A percentile compares a stretch with the other conserved stretches of the same genome.
These are phyloP conservation scores for Platycercus adscitus DNA, from an alignment of 2,113 vertebrate species.

Conservation along the genomic window DNA sequence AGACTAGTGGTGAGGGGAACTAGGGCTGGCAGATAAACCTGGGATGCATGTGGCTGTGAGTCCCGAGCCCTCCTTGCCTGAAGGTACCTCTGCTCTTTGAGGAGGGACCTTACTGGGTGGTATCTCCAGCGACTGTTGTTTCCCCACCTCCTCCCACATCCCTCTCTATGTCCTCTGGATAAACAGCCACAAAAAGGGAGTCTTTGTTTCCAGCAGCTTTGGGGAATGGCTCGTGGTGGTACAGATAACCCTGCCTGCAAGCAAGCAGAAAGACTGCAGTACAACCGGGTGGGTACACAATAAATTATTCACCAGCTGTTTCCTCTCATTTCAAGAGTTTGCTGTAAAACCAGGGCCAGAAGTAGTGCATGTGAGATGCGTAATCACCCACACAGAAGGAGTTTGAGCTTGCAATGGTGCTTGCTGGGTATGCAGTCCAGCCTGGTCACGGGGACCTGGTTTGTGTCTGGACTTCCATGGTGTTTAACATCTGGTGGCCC, in stretches of 20 bases:
- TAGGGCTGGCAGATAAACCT: not conserved
- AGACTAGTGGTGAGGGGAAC: not conserved
- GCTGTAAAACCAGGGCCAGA: not conserved
- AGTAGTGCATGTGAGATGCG: not conserved
- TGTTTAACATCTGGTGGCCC: not conserved
- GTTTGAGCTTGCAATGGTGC: not conserved
- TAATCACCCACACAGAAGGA: not conserved
- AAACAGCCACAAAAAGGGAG: conserved; percentile 33
- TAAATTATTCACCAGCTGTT: conserved; percentile 44
- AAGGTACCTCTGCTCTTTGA: not conserved
- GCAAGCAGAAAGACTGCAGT: not conserved
- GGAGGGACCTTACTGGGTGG: not conserved
- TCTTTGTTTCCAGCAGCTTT: conserved; percentile 22
- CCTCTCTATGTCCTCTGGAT: not conserved
- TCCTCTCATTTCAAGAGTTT: not conserved
- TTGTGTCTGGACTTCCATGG: not conserved
- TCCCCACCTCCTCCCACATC: not conserved
- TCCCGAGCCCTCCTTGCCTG: not conserved
- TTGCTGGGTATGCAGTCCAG: not conserved
- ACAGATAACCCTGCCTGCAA: conserved; percentile 27
- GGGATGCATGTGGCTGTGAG: not conserved
- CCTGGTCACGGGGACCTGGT: not conserved
- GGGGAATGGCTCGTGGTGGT: conserved; percentile 45
- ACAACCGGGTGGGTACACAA: not conserved
- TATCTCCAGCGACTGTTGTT: not conserved